phyloP scores from a whole-genome alignment of 1,140 invertebrate genomes.

The Ganaspis sp. region DNA sequence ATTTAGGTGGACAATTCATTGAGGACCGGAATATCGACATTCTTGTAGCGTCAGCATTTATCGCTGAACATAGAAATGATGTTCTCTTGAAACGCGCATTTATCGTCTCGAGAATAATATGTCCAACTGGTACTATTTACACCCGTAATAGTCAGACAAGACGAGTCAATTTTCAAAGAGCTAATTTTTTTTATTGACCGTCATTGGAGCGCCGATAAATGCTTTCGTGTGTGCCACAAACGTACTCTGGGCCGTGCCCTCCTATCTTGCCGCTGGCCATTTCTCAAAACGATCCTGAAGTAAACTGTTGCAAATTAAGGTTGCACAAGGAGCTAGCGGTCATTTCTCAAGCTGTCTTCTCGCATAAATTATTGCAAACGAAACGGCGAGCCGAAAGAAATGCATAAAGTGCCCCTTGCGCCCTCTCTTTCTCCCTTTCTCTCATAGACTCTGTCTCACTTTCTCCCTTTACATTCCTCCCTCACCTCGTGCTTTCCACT shows the following conservation, averaged over 20 bases:
- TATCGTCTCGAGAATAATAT: background rate
- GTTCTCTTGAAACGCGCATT: background rate
- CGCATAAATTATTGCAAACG: conserved; percentile 74
- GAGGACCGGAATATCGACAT: conserved; percentile 23
- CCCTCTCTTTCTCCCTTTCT: conserved; percentile 37
- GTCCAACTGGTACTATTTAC: background rate
- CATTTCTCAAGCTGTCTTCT: conserved; percentile 73
- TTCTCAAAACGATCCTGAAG: conserved; percentile 68
- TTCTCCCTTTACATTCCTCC: conserved; percentile 37
- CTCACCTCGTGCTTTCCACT: conserved; percentile 1
- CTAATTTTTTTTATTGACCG: conserved; percentile 42
- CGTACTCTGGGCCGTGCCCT: conserved; percentile 47
- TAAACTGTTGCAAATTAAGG: conserved; percentile 74
- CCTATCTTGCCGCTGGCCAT: conserved; percentile 58
- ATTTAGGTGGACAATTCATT: conserved; percentile 26
- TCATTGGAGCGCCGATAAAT: conserved; percentile 58
- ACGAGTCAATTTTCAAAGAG: conserved; percentile 48
- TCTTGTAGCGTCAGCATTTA: conserved; percentile 15
- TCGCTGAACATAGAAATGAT: conserved; percentile 7
- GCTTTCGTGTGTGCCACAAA: conserved; percentile 57
- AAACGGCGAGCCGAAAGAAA: conserved; percentile 70
- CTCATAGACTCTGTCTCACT: conserved; percentile 38
- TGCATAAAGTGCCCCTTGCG: conserved; percentile 62
- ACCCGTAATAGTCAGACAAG: conserved; percentile 1
- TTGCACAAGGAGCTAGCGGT: conserved; percentile 70